Evolutionary conservation across 2,797 vertebrate genomes (phyloP), one percentile per base, ranked within the genome.

Genomic region (Pseudotriccus pelzelni): DNA sequence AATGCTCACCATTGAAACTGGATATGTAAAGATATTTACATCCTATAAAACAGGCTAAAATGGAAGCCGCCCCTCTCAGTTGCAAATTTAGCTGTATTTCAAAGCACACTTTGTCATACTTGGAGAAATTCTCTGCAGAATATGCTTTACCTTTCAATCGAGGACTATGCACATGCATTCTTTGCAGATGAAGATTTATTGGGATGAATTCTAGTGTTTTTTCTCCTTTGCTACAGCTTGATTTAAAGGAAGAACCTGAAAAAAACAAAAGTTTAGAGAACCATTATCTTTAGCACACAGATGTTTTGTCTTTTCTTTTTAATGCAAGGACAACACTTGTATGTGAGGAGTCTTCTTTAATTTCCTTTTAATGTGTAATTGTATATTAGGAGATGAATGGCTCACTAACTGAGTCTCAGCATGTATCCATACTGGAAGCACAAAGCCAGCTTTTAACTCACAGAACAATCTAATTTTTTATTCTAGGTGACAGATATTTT

Each of bases 181-280:
- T 98, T 97, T 99, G 99, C 73, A 99, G 98, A 98, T 99, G 99
- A 89, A 99, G 97, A 98, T 99, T 99, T 97, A 99, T 97, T 66
- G 99, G 99, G 97, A 99, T 98, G 98, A 99, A 99, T 98, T 99
- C 99, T 96, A 99, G 97, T 47, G 98, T 99, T 96, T 99, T 99
- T 97, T 99, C 99, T 94, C 98, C 99, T 98, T 99, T 99, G 97
- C 98, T 99, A 97, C 99, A 99, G 98, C 99, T 99, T 85, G 99
- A 98, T 97, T 99, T 99, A 97, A 99, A 99, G 56, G 98, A 99
- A 66, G 98, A 98, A 96, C 99, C 99, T 99, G 87, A 67, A 91
- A 97, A 70, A 30, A 10, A 6, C 56, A 93, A 64, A 95, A 82
- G 69, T 86, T 95, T 56, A 66, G 74, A 97, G 84, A 72, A 86